phyloP scores from a whole-genome alignment of 2,888 invertebrate genomes.

The Lasiommata megera region DNA sequence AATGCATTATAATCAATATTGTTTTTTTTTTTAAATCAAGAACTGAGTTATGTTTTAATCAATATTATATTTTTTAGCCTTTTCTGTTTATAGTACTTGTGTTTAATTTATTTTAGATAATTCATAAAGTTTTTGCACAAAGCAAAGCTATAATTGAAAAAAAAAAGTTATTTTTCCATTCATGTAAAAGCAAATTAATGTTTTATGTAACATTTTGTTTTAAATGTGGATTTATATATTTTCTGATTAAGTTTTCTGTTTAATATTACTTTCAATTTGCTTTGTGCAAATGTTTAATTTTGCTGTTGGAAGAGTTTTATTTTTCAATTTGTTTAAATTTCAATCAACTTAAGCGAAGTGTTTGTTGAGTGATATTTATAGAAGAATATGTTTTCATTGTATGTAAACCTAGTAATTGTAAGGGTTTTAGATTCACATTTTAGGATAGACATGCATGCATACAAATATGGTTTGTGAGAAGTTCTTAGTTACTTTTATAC shows the following conservation, averaged over 20 bases:
- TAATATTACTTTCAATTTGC: slow-evolving; percentile 2
- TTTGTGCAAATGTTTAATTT: slow-evolving; percentile 7
- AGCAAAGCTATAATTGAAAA: slow-evolving; percentile 2
- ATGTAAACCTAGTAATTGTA: slow-evolving; percentile 48
- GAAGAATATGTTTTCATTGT: slow-evolving; percentile 41
- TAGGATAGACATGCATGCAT: slow-evolving; percentile 51
- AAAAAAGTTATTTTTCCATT: not conserved
- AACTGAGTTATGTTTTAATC: slow-evolving; percentile 62
- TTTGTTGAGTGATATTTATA: slow-evolving; percentile 32
- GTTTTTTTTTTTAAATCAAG: slow-evolving; percentile 59
- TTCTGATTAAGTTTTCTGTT: too few relatives aligned
- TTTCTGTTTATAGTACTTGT: slow-evolving; percentile 20
- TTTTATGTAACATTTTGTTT: too few relatives aligned
- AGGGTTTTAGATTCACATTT: slow-evolving; percentile 61
- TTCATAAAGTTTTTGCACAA: not conserved
- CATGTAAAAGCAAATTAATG: not conserved
- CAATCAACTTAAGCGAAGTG: slow-evolving; percentile 26
- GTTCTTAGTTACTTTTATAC: slow-evolving; percentile 60
- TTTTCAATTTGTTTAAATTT: slow-evolving; percentile 32
- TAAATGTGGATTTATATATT: too few relatives aligned
- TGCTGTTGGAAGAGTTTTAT: slow-evolving; percentile 29
- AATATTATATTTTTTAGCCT: slow-evolving; percentile 38
- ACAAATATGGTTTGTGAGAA: slow-evolving; percentile 58
- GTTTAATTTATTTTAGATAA: slow-evolving; percentile 11
- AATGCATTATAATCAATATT: slow-evolving; percentile 51